Evolutionary conservation across 2,797 vertebrate genomes (phyloP).

Genomic region (Neosalanx taihuensis): DNA sequence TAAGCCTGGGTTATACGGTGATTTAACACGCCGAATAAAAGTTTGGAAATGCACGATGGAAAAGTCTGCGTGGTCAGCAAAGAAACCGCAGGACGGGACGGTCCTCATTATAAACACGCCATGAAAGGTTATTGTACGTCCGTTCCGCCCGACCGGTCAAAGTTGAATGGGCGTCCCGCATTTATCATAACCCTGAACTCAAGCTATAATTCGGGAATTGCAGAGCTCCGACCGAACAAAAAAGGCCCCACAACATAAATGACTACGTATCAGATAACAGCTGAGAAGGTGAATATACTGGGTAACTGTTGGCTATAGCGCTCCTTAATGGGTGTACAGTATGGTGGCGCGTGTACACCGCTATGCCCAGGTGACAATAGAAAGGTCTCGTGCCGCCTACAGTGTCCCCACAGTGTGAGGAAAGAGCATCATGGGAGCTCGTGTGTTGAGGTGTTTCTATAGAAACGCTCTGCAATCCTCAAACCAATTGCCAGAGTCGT

Average conservation of each 20-base stretch:
- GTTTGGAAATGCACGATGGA: not conserved
- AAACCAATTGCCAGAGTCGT: slow-evolving; percentile 21
- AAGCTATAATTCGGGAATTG: not conserved
- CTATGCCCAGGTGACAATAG: slow-evolving; percentile 12
- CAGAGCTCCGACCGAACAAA: not conserved
- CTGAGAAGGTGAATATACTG: not conserved
- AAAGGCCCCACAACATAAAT: not conserved
- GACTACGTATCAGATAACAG: not conserved
- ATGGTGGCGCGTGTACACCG: slow-evolving; percentile 12
- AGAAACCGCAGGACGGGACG: not conserved
- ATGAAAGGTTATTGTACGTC: not conserved
- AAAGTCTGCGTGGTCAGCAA: not conserved
- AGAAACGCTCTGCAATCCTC: slow-evolving; percentile 56
- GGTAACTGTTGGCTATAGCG: not conserved
- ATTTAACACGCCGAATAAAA: not conserved
- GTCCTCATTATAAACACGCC: slow-evolving; percentile 18
- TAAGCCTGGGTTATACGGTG: not conserved
- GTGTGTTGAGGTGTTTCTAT: slow-evolving; percentile 69
- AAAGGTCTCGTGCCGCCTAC: not conserved
- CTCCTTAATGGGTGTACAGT: not conserved
- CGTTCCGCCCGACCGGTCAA: not conserved
- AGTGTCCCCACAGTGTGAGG: slow-evolving; percentile 17
- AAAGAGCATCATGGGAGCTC: slow-evolving; percentile 54
- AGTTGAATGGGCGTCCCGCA: not conserved
- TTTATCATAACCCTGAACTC: not conserved